A percentile compares a stretch with the other conserved stretches of the same genome.
These are phyloP conservation scores for Reticulitermes speratus DNA, from an alignment of 1,140 invertebrate genomes.

Conservation along the genomic window DNA sequence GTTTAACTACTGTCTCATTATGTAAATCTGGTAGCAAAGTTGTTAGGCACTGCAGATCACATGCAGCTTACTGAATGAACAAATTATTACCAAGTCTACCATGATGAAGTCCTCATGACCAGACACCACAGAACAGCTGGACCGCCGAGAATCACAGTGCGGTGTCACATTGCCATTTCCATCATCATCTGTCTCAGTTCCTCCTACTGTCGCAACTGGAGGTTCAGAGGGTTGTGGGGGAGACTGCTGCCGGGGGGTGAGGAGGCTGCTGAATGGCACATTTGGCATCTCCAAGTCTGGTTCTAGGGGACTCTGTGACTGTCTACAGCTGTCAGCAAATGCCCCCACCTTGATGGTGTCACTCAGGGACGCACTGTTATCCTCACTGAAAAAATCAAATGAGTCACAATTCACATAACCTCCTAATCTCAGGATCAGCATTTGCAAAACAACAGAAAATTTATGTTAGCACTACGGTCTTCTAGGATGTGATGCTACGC, in stretches of 20 bases:
- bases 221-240: constrained; percentile 42
- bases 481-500: too few species aligned
- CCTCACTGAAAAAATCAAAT: constrained; percentile 49
- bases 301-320: constrained; percentile 46
- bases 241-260: constrained; percentile 48
- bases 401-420: not conserved
- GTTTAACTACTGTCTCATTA: too few species aligned
- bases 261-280: constrained; percentile 65
- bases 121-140: constrained; percentile 56
- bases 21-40: not conserved
- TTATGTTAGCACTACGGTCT: not conserved
- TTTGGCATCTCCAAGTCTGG: constrained; percentile 63
- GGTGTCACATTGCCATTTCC: constrained; percentile 52
- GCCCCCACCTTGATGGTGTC: constrained; percentile 69
- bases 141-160: constrained; percentile 50
- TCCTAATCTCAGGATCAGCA: not conserved
- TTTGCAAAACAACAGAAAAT: not conserved
- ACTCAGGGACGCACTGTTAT: constrained; percentile 57
- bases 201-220: constrained; percentile 28
- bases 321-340: constrained; percentile 60
- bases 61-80: not conserved
- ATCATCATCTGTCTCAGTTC: constrained; percentile 42
- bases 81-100: constrained; percentile 66
- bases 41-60: not conserved
- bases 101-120: constrained; percentile 71